These are phyloP conservation scores for Diabrotica undecimpunctata DNA, from an alignment of 1,140 invertebrate species.

Conservation along the genomic window DNA sequence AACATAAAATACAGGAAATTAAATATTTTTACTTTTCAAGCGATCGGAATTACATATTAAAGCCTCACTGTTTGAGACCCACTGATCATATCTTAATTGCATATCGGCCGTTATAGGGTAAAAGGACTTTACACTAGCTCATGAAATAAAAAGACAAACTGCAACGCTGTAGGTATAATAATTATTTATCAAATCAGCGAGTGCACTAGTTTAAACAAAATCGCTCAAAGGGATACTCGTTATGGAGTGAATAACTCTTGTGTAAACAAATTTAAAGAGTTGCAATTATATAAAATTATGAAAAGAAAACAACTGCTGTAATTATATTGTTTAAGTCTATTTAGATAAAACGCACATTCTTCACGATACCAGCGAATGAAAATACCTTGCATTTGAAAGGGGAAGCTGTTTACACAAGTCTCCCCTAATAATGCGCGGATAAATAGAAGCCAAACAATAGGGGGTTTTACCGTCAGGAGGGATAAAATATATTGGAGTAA, in stretches of 20 bases:
- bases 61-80: too few species aligned
- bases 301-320: not conserved
- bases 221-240: too few species aligned
- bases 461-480: slow-evolving; percentile 1
- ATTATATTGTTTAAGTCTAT: slow-evolving; percentile 1
- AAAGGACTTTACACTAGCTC: too few species aligned
- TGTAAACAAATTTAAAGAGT: not conserved
- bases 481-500: slow-evolving; percentile 3
- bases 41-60: too few species aligned
- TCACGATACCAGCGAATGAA: not conserved
- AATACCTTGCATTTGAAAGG: not conserved
- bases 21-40: too few species aligned
- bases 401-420: not conserved
- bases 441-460: not conserved
- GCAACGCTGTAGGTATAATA: too few species aligned
- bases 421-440: slow-evolving; percentile 1
- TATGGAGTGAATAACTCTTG: not conserved
- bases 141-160: too few species aligned
- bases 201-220: too few species aligned
- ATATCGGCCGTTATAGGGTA: too few species aligned
- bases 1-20: too few species aligned
- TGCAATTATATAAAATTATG: not conserved
- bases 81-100: too few species aligned
- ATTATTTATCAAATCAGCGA: too few species aligned
- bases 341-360: not conserved